Conservation (phyloP, 2,113 vertebrate genomes). For the Cyanoramphus novaezelandiae region DNA sequence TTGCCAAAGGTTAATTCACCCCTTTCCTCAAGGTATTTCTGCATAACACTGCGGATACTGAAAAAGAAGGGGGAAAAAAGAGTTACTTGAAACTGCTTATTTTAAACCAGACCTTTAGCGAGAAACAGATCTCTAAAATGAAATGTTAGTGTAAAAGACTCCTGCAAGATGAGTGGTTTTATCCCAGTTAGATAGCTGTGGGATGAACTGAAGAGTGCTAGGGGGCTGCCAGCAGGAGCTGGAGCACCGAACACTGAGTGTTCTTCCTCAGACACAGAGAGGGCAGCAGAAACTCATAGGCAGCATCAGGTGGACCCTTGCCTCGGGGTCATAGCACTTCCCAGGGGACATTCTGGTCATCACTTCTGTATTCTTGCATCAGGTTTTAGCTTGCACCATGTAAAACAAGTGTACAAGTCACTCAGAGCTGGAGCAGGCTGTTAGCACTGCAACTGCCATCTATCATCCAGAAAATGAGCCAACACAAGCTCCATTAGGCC, state of each 20-base stretch:
- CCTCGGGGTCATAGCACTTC: background rate
- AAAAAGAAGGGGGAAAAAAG: fast-evolving
- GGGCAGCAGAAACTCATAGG: background rate
- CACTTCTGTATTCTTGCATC: background rate
- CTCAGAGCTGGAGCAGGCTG: background rate
- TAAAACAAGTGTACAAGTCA: background rate
- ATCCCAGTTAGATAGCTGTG: fast-evolving
- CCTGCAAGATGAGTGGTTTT: background rate
- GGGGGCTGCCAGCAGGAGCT: fast-evolving
- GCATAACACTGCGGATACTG: conserved; percentile 99
- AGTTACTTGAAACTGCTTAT: background rate
- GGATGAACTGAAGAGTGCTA: background rate
- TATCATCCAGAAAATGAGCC: background rate
- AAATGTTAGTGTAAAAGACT: background rate
- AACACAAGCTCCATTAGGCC: background rate
- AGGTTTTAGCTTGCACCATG: background rate
- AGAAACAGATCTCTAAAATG: background rate
- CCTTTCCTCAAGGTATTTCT: conserved; percentile 95
- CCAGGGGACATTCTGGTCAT: background rate
- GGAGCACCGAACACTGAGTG: background rate
- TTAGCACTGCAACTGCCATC: background rate
- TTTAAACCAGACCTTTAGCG: background rate
- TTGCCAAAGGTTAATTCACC: conserved; percentile 96
- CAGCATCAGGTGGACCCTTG: background rate
- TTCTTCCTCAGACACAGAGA: background rate